Conservation (phyloP, 2,113 vertebrate species). For the Scolopax mira region DNA sequence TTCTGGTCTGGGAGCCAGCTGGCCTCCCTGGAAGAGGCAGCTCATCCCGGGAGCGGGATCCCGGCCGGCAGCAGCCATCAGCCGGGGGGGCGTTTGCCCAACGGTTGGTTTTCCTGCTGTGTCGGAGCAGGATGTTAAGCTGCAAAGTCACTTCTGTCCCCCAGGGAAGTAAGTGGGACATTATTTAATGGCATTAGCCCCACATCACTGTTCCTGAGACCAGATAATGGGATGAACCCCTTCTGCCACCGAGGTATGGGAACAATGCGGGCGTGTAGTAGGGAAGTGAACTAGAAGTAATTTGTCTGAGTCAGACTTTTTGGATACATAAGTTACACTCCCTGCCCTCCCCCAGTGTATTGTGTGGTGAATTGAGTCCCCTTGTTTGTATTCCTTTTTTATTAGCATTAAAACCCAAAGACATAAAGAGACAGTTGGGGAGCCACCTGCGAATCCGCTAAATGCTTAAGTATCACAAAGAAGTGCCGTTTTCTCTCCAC, state of each 20-base stretch:
- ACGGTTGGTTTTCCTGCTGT: slow-evolving; percentile 53
- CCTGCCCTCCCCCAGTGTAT: slow-evolving; percentile 49
- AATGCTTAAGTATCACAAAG: slow-evolving; percentile 30
- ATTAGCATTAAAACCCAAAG: slow-evolving; percentile 55
- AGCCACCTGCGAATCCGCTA: slow-evolving; percentile 33
- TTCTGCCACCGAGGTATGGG: slow-evolving; percentile 59
- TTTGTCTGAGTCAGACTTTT: slow-evolving; percentile 69
- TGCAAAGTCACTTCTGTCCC: slow-evolving; percentile 64
- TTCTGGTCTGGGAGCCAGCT: slow-evolving; percentile 6
- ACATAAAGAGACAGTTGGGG: slow-evolving; percentile 56
- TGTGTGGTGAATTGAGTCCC: slow-evolving; percentile 40
- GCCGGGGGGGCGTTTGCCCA: not conserved
- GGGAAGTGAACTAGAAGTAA: slow-evolving; percentile 79
- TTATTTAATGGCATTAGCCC: slow-evolving; percentile 11
- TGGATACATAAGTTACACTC: slow-evolving; percentile 38
- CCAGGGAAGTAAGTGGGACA: slow-evolving; percentile 73
- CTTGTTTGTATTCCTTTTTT: slow-evolving; percentile 49
- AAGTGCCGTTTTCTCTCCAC: not conserved
- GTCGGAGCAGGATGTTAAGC: slow-evolving; percentile 31
- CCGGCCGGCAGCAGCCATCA: not conserved
- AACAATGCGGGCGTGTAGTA: slow-evolving; percentile 75
- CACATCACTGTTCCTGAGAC: slow-evolving; percentile 10
- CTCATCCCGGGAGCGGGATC: not conserved
- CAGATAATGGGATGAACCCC: slow-evolving; percentile 51
- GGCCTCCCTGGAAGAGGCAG: not conserved